Evolutionary conservation across 2,113 vertebrate species (phyloP).

Genomic region (Passerina amoena): DNA sequence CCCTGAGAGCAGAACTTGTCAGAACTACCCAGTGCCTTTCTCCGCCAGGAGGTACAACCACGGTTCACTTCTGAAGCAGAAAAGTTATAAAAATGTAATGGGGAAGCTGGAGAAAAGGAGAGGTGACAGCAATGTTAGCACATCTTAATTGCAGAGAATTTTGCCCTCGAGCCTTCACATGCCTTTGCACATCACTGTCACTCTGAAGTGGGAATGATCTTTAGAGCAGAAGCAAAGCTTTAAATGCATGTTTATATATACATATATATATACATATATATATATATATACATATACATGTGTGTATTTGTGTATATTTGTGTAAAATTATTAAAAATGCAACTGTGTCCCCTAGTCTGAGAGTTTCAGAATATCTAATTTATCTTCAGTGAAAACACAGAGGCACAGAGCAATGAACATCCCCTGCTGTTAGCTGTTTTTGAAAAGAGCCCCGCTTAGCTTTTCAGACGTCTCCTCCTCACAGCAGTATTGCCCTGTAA

Average conservation of each 20-base stretch:
- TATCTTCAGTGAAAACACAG: neutral
- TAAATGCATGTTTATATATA: neutral
- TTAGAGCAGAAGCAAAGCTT: neutral
- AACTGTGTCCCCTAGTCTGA: neutral
- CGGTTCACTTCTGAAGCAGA: neutral
- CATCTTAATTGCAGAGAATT: slow-evolving; percentile 16
- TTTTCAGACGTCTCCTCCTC: neutral
- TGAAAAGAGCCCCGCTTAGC: neutral
- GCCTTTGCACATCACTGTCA: neutral
- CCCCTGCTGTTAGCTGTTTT: slow-evolving; percentile 16
- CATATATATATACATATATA: neutral
- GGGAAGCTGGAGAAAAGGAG: neutral
- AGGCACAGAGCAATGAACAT: neutral
- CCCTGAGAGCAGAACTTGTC: neutral
- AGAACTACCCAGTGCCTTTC: neutral
- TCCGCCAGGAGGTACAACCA: neutral
- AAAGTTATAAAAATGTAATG: neutral
- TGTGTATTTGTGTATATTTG: neutral
- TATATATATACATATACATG: too few species aligned
- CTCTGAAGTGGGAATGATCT: neutral
- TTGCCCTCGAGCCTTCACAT: neutral
- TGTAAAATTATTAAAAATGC: neutral
- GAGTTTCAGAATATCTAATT: neutral
- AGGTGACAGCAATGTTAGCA: neutral
- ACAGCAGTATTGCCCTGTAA: slow-evolving; percentile 5